Evolutionary conservation across 2,113 vertebrate species (phyloP), one percentile per base, ranked within the genome.

Genomic region (Muntiacus reevesi): DNA sequence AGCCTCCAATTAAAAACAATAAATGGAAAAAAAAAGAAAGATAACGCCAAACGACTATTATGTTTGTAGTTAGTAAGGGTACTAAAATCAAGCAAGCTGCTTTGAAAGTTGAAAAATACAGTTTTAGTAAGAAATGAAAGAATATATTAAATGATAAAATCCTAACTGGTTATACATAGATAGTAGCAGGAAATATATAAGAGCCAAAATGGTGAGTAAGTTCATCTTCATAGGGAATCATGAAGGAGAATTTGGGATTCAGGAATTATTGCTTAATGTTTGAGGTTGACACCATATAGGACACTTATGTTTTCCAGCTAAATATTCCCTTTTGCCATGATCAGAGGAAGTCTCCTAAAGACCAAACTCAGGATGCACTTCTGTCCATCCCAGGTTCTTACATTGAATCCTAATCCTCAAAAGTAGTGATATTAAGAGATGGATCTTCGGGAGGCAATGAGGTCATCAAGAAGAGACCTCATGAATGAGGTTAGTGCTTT

Each of bases 71-170:
- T 89, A 91, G 3, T 52, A 82, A 97, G 14, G 9, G 52, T 40
- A 43, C n/a, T 25, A 87, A 93, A 89, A 47, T 62, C 25, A 97
- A 94, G 5, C 15, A 86, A 85, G 3, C 0, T 74, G 93, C 7
- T 94, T 96, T 89, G 64, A 96, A 97, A 86, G 13, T 59, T 78
- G 15, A 82, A 82, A 97, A 93, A 91, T 15, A 76, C n/a, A 19
- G 2, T 60, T 76, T 93, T 36, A 52, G 30, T n/a, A 59, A 91
- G 28, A 95, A 78, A 15, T 60, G 13, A 6, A 71, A 88, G n/a
- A 43, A 43, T 81, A 0, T 55, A 8, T 79, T 74, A 87, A 89
- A 60, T 67, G 7, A 2, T 57, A 93, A 88, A 85, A 76, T 87
- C 8, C 5, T 28, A 87, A 50, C 7, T 82, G 25, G 43, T 71